phyloP scores from a whole-genome alignment of 2,888 invertebrate genomes.

The Myopa tessellatipennis region DNA sequence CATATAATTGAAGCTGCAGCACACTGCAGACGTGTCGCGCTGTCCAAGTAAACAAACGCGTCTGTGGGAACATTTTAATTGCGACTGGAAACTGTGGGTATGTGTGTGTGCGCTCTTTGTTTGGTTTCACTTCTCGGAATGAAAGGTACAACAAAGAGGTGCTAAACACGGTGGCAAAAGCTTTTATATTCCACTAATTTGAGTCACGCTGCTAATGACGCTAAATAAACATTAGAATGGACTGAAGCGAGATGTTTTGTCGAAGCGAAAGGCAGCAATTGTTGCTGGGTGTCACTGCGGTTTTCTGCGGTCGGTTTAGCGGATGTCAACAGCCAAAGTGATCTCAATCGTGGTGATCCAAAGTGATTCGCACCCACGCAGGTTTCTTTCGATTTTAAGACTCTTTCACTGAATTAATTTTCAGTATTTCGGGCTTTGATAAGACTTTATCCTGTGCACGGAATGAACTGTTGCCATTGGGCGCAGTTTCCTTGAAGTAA shows the following conservation, averaged over 20 bases:
- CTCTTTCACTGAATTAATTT: too few species aligned
- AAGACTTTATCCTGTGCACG: too few species aligned
- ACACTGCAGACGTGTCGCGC: background rate
- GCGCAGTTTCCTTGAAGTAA: too few species aligned
- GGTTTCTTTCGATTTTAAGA: too few species aligned
- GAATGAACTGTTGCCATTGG: too few species aligned
- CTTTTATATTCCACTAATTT: constrained; percentile 49
- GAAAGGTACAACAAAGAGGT: constrained; percentile 23
- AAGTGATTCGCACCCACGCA: too few species aligned
- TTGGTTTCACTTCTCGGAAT: constrained; percentile 1
- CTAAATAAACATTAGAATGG: constrained; percentile 58
- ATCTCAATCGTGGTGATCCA: too few species aligned
- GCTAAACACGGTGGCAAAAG: constrained; percentile 51
- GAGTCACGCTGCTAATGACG: constrained; percentile 63
- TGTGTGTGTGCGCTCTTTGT: constrained; percentile 18
- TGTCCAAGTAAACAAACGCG: background rate
- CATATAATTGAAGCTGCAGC: constrained; percentile 21
- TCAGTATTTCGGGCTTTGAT: too few species aligned
- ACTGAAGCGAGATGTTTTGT: constrained; percentile 47
- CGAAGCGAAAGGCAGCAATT: background rate
- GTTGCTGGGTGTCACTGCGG: background rate
- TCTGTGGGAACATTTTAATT: constrained; percentile 33
- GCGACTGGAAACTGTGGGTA: background rate
- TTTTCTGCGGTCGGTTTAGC: background rate
- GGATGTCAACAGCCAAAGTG: too few species aligned